phyloP scores from a whole-genome alignment of 2,888 invertebrate genomes.

The Eudemis profundana region DNA sequence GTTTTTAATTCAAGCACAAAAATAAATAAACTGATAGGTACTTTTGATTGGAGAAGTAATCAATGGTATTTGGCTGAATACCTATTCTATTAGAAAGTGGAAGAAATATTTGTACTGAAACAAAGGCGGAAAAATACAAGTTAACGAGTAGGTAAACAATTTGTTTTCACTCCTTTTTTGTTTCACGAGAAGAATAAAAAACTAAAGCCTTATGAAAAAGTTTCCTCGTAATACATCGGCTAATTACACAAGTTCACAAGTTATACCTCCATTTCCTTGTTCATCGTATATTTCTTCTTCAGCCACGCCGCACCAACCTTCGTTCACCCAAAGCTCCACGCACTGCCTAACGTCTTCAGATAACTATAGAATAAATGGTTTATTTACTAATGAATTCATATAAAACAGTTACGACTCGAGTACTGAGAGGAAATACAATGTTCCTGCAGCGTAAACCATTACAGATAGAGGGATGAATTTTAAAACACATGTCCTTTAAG shows the following conservation, averaged over 20 bases:
- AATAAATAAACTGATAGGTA: not conserved
- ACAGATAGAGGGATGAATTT: too few relatives aligned
- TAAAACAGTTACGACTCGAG: too few relatives aligned
- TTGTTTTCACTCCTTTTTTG: not conserved
- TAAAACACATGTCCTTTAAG: too few relatives aligned
- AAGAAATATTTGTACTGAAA: not conserved
- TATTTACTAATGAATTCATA: too few relatives aligned
- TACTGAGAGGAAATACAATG: too few relatives aligned
- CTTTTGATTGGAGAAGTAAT: not conserved
- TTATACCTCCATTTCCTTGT: conserved; percentile 65
- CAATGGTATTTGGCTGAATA: not conserved
- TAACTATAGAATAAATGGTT: conserved; percentile 65
- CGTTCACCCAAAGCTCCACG: conserved; percentile 77
- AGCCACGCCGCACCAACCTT: conserved; percentile 81
- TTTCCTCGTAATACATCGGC: conserved; percentile 2
- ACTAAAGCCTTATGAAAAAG: conserved; percentile 6
- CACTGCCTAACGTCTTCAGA: conserved; percentile 81
- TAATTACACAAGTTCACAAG: conserved; percentile 9
- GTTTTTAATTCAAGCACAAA: not conserved
- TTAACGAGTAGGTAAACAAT: not conserved
- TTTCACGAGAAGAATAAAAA: not conserved
- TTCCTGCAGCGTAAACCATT: too few relatives aligned
- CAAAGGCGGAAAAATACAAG: not conserved
- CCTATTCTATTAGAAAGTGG: not conserved
- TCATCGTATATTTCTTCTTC: conserved; percentile 79